These are phyloP conservation scores for Carposina sasakii DNA, from an alignment of 1,140 invertebrate species.

Conservation along the genomic window DNA sequence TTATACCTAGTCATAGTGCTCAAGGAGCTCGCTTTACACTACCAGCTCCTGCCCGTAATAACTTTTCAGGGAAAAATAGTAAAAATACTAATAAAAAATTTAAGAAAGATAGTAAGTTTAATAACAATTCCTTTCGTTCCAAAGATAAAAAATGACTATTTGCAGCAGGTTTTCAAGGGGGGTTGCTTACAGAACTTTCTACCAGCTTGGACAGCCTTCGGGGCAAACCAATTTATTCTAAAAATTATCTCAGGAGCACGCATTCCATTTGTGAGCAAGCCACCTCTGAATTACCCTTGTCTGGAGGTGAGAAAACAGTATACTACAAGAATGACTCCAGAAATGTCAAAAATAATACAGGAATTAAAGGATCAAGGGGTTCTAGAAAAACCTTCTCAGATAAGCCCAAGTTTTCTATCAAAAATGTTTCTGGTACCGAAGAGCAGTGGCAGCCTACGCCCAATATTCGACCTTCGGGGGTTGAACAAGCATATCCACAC, in stretches of 20 bases:
- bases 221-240: slow-evolving; percentile 25
- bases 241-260: slow-evolving; percentile 24
- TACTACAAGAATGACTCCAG: slow-evolving; percentile 13
- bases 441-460: slow-evolving; percentile 1
- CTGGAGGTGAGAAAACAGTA: slow-evolving; percentile 4
- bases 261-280: slow-evolving; percentile 28
- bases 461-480: slow-evolving; percentile 29
- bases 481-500: slow-evolving; percentile 18
- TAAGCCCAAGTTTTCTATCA: slow-evolving; percentile 26
- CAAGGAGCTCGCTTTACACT: too few relatives aligned
- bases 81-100: too few relatives aligned
- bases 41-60: too few relatives aligned
- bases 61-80: background rate
- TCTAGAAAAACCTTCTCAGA: slow-evolving; percentile 11
- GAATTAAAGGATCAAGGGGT: slow-evolving; percentile 18
- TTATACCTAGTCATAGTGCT: too few relatives aligned
- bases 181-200: slow-evolving; percentile 22
- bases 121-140: background rate
- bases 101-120: background rate
- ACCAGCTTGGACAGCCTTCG: slow-evolving; percentile 17
- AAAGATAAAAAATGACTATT: slow-evolving; percentile 11
- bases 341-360: slow-evolving; percentile 25
- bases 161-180: slow-evolving; percentile 11
- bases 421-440: slow-evolving; percentile 29
- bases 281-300: slow-evolving; percentile 15